Evolutionary conservation across 2,797 vertebrate genomes (phyloP).

Genomic region (Trachops cirrhosus): DNA sequence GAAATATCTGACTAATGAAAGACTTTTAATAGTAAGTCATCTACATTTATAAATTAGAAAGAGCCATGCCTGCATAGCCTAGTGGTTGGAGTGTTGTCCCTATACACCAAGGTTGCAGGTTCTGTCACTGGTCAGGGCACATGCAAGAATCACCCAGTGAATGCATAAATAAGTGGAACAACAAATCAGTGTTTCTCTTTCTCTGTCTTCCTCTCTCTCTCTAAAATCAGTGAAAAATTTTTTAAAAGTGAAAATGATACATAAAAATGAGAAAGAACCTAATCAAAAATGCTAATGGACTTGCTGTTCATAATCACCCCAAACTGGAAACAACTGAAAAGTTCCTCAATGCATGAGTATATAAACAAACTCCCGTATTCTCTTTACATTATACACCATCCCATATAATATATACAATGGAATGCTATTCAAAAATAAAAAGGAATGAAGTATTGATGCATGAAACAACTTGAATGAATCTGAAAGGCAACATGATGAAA

Average conservation of each 20-base stretch:
- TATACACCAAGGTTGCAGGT: background rate
- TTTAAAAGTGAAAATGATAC: background rate
- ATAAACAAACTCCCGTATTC: background rate
- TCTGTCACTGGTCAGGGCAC: background rate
- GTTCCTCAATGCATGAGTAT: background rate
- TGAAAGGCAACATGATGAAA: background rate
- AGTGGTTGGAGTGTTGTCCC: background rate
- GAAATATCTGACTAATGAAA: background rate
- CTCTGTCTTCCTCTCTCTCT: background rate
- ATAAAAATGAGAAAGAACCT: background rate
- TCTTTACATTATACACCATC: background rate
- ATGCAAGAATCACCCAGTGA: no score
- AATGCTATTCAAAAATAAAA: conserved; percentile 4
- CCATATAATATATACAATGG: background rate
- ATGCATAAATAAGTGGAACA: no score
- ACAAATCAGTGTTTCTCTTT: background rate
- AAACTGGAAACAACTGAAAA: background rate
- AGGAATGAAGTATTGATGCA: background rate
- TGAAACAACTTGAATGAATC: background rate
- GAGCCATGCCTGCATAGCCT: background rate
- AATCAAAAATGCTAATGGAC: background rate
- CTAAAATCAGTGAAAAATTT: background rate
- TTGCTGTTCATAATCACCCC: background rate
- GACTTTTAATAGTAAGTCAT: background rate
- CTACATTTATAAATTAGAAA: conserved; percentile 30